Base-by-base conservation (phyloP, 2,888 invertebrate genomes). In the Drosophila flavopinicola region DNA sequence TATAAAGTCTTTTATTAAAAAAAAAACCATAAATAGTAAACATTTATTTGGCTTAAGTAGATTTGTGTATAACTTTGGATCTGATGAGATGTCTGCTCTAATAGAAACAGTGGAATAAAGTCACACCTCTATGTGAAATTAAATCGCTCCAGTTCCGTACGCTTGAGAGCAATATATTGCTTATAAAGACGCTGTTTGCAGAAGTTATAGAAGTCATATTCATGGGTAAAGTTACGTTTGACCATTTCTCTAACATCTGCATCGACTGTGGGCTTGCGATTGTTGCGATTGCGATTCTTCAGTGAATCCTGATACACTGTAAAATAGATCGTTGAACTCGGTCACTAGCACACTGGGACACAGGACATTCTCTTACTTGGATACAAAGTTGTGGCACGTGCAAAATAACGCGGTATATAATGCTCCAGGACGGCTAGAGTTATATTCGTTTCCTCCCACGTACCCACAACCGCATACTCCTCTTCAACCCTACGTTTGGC, bases 171-270 rank as follows among this genome's bases (percentile, higher is more conserved):
- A 48, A 90, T 69, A 45, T 88, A 90, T 54, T 97, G 97, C 87
- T 94, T 93, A 85, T 96, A 94, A 3, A 97, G 92, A 77, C 97
- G 93, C 88, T 97, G 96, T 74, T 94, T 94, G 90, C 96, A 97
- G 90, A 97, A 97, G 87, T 97, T 94, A 89, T 97, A 97, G 90
- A 97, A 96, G 78, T 97, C 97, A 10, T 97, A 96, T 91, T 97
- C 97, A 47, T 95, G 92, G 0, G 97, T 96, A 90, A 97, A 96
- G 90, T 97, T 97, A 32, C 93, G 93, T 70, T 96, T 93, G n/a
- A 97, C 95, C 60, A 97, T 94, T 33, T 96, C 94, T 88, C 95
- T 96, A 6, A 97, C 94, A 77, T 95, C 94, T 77, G 95, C 95
- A 39, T 95, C 94, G 1, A 97, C 96, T 0, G 95, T 94, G 0